Base-by-base conservation (phyloP, 2,888 invertebrate species). In the Pomacea canaliculata region DNA sequence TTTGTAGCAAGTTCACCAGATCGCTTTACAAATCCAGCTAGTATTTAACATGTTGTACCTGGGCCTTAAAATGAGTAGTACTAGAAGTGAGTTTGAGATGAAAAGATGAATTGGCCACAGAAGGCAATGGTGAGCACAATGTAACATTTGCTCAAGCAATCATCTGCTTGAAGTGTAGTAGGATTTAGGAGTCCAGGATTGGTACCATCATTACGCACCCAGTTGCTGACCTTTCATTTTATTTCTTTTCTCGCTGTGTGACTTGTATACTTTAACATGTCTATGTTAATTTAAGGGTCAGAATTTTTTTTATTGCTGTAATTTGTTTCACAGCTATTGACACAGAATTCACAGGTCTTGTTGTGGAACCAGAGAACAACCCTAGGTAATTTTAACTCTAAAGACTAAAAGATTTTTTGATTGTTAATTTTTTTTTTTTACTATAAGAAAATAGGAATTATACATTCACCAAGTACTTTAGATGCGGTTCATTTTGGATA, bases 301-400 rank as follows among this genome's bases (percentile, higher is more conserved):
- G 1, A 7, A 48, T n/a, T 70, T 70, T 70, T 70, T 51, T 9
- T 48, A 23, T 70, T 48, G 19, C 51, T 23, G 23, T 51, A 49
- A 13, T 70, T 66, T 60, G 65, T 76, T 63, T 78, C 87, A 90
- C 95, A 83, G 93, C 94, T 23, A 92, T 95, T 82, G 95, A 95
- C 90, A 93, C 94, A 19, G 95, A 95, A 92, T 95, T 95, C 87
- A 94, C 94, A 78, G 95, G 93, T 48, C 89, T 93, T 71, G 88
- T 89, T 74, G 84, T 92, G 0, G 90, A 91, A 80, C 91, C 92
- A 65, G 82, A 89, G n/a, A 91, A 91, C 73, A 92, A 92, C 87
- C 85, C 93, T 83, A 93, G 93, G 94, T 94, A 89, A 86, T 83
- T 80, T 76, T 70, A 27, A 19, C 56, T 71, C 46, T n/a, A 67